A percentile compares a stretch with the other conserved stretches of the same genome.
Conservation (phyloP, 2,797 vertebrate genomes). For the Trachops cirrhosus region DNA sequence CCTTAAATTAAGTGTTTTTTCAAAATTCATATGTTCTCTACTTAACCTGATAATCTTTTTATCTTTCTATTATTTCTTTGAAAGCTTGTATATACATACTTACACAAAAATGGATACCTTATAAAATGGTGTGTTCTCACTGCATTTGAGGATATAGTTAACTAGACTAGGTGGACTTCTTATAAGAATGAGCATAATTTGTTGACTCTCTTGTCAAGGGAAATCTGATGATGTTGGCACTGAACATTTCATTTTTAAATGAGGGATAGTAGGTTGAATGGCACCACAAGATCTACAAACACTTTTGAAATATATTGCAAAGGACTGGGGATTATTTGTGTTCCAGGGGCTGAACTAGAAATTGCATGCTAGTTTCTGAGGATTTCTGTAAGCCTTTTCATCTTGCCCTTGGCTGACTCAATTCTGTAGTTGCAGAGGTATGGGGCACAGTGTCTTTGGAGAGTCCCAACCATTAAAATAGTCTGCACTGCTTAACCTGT, state of each 20-base stretch:
- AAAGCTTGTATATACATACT: not conserved
- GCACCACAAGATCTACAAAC: not conserved
- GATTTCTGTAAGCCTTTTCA: not conserved
- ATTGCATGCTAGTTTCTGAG: not conserved
- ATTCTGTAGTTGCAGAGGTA: not conserved
- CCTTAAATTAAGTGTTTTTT: not conserved
- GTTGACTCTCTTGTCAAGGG: not conserved
- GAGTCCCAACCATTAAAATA: slow-evolving; percentile 13
- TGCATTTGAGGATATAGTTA: not conserved
- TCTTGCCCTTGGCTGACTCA: not conserved
- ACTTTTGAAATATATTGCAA: not conserved
- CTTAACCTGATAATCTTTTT: not conserved
- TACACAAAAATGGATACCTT: not conserved
- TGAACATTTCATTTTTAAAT: not conserved
- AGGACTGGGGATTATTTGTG: not conserved
- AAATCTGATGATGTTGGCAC: not conserved
- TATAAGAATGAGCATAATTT: not conserved
- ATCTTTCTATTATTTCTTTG: not conserved
- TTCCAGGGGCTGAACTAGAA: not conserved
- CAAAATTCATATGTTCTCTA: not conserved
- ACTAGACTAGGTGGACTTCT: not conserved
- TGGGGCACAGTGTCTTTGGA: not conserved
- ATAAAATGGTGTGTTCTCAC: not conserved
- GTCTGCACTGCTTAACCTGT: not conserved
- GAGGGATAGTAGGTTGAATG: not conserved